These are phyloP conservation scores for Catocala fraxini DNA, from an alignment of 2,888 invertebrate genomes.

Conservation along the genomic window DNA sequence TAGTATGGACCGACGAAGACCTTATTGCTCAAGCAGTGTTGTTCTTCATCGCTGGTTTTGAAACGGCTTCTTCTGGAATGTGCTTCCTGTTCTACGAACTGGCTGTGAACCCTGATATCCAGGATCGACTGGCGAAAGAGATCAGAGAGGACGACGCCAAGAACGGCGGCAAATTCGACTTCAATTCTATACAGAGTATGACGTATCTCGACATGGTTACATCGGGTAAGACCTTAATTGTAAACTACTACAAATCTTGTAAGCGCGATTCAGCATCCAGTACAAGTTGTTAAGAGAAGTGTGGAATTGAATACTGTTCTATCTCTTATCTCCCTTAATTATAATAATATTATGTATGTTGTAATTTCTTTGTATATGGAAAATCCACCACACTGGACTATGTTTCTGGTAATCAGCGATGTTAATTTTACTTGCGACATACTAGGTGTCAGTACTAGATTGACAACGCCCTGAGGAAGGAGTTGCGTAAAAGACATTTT, in stretches of 20 bases:
- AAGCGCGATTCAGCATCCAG: too few relatives aligned
- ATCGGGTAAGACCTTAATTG: constrained; percentile 54
- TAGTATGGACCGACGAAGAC: constrained; percentile 59
- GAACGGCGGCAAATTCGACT: constrained; percentile 76
- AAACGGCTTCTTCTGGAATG: constrained; percentile 61
- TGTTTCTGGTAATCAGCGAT: too few relatives aligned
- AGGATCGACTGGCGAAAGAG: constrained; percentile 61
- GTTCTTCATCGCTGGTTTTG: constrained; percentile 67
- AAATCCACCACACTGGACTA: too few relatives aligned
- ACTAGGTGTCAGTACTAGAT: too few relatives aligned
- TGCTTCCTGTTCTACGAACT: constrained; percentile 62
- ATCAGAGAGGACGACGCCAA: constrained; percentile 57
- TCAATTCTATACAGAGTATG: constrained; percentile 61
- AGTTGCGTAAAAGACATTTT: too few relatives aligned
- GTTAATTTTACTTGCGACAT: too few relatives aligned
- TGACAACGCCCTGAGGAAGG: too few relatives aligned
- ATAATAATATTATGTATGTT: too few relatives aligned
- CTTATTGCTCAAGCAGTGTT: constrained; percentile 61
- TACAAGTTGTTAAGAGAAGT: too few relatives aligned
- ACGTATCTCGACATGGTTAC: constrained; percentile 82
- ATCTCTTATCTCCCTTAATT: too few relatives aligned
- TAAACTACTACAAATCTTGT: not conserved
- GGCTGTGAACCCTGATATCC: constrained; percentile 63
- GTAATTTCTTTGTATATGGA: too few relatives aligned
- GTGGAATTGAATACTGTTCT: too few relatives aligned